phyloP scores from a whole-genome alignment of 2,113 vertebrate species.

The Mungos mungo region DNA sequence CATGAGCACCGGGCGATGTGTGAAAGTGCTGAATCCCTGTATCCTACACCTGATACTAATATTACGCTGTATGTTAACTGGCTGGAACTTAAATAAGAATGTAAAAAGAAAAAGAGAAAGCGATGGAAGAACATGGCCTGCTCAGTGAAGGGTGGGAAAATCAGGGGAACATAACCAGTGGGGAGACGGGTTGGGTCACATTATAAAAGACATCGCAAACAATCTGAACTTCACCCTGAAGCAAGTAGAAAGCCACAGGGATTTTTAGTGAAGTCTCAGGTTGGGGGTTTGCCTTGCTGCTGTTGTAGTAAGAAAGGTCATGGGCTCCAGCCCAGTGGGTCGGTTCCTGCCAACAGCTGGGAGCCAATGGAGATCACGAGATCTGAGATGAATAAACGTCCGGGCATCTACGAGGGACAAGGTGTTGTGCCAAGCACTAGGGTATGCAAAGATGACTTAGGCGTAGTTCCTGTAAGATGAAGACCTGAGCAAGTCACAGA shows the following conservation, averaged over 20 bases:
- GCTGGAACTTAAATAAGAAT: neutral
- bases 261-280: neutral
- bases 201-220: neutral
- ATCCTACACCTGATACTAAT: neutral
- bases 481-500: neutral
- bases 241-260: neutral
- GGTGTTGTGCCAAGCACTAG: rapidly evolving
- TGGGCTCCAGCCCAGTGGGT: rapidly evolving
- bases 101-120: neutral
- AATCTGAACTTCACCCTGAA: neutral
- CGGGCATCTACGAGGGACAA: neutral
- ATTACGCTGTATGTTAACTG: neutral
- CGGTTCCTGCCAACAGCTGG: neutral
- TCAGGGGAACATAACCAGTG: neutral
- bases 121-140: neutral
- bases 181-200: neutral
- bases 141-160: neutral
- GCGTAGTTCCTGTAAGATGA: neutral
- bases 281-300: neutral
- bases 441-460: neutral
- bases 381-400: neutral
- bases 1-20: neutral
- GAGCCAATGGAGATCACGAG: neutral
- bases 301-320: neutral
- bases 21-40: neutral